phyloP scores from a whole-genome alignment of 2,888 invertebrate genomes.

The Allolobophora icterica region DNA sequence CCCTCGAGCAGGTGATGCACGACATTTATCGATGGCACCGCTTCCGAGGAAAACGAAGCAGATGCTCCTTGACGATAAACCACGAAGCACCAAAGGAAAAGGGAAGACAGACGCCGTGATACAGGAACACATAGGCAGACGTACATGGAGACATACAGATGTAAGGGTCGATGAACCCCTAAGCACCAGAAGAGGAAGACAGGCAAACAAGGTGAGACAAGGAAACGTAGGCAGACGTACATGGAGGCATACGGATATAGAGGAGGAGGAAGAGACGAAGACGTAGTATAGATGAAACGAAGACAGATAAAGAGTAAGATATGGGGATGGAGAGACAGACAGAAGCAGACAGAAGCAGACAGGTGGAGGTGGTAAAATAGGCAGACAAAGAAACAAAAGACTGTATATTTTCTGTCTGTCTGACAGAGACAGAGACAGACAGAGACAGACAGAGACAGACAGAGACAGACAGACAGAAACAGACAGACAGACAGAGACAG shows the following conservation, averaged over 20 bases:
- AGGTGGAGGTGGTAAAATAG: background rate
- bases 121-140: background rate
- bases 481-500: background rate
- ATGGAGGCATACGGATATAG: background rate
- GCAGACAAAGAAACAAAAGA: background rate
- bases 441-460: background rate
- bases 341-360: background rate
- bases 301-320: background rate
- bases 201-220: background rate
- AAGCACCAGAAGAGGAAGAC: no score
- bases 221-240: background rate
- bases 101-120: background rate
- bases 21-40: background rate
- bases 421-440: no score
- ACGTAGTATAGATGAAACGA: background rate
- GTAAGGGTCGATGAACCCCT: no score
- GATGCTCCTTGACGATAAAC: background rate
- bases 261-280: no score
- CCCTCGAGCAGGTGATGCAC: background rate
- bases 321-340: background rate
- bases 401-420: background rate
- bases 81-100: background rate
- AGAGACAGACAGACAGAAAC: background rate
- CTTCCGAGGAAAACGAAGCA: background rate
- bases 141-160: no score